Conservation (phyloP, 2,113 vertebrate genomes). For the Hippocampus guttulatus region DNA sequence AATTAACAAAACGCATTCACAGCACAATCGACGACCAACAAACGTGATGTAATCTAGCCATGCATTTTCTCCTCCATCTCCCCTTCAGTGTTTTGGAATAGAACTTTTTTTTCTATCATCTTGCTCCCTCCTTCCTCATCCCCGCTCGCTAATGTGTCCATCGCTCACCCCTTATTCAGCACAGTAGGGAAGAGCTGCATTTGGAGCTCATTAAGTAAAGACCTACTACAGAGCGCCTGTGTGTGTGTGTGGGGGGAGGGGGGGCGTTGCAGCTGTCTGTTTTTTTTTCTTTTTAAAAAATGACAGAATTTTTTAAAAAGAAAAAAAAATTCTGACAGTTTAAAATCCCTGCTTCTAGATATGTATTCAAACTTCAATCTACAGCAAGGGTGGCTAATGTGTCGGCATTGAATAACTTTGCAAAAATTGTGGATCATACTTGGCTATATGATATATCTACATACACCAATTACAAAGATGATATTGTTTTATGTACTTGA, state of each 20-base stretch:
- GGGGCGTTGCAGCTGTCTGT: slow-evolving; percentile 54
- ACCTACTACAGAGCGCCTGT: slow-evolving; percentile 66
- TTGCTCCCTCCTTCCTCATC: slow-evolving; percentile 31
- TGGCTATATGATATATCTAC: no score
- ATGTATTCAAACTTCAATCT: slow-evolving; percentile 12
- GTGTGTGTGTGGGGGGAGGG: slow-evolving; percentile 7
- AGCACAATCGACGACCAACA: slow-evolving; percentile 25
- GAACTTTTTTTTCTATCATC: slow-evolving; percentile 8
- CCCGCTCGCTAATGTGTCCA: slow-evolving; percentile 37
- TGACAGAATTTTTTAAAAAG: slow-evolving; percentile 59
- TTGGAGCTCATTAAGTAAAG: slow-evolving; percentile 82
- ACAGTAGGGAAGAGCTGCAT: slow-evolving; percentile 60
- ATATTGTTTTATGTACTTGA: neutral
- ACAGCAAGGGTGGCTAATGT: neutral
- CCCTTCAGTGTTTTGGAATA: slow-evolving; percentile 10
- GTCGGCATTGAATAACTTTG: neutral
- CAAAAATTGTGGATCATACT: neutral
- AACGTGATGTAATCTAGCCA: slow-evolving; percentile 31
- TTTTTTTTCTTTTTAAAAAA: slow-evolving; percentile 72
- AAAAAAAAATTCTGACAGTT: slow-evolving; percentile 56
- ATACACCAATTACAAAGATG: neutral
- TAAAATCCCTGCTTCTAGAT: slow-evolving; percentile 53
- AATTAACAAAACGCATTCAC: slow-evolving; percentile 1
- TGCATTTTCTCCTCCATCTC: slow-evolving; percentile 25
- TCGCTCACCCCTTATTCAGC: slow-evolving; percentile 45